phyloP scores from a whole-genome alignment of 1,140 invertebrate species.

The Drosophila sp. region DNA sequence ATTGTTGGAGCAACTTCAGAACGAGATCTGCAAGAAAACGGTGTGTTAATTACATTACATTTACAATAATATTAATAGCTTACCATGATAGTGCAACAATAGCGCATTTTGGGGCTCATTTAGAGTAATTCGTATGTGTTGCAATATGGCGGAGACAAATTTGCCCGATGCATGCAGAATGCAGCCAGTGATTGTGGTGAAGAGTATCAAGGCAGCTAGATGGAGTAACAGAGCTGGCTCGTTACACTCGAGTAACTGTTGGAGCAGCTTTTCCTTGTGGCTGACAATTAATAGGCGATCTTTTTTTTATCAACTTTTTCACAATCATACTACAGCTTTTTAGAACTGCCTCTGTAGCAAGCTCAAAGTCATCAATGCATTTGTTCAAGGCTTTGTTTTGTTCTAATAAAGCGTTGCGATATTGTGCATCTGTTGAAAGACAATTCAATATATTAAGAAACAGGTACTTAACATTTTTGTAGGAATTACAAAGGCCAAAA shows the following conservation, averaged over 20 bases:
- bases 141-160: slow-evolving; percentile 93
- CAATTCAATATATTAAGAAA: not conserved
- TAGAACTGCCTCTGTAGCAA: slow-evolving; percentile 89
- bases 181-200: slow-evolving; percentile 91
- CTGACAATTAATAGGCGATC: slow-evolving; percentile 91
- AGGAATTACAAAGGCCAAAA: too few species aligned
- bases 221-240: slow-evolving; percentile 95
- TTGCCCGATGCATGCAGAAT: slow-evolving; percentile 96
- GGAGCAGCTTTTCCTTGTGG: slow-evolving; percentile 92
- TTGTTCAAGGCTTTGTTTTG: slow-evolving; percentile 88
- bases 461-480: too few species aligned
- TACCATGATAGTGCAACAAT: slow-evolving; percentile 92
- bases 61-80: not conserved
- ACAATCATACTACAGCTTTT: slow-evolving; percentile 92
- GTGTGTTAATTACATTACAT: not conserved
- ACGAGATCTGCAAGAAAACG: slow-evolving; percentile 86
- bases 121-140: slow-evolving; percentile 89
- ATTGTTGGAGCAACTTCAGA: slow-evolving; percentile 87
- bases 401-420: slow-evolving; percentile 87
- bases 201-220: slow-evolving; percentile 91
- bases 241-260: slow-evolving; percentile 89
- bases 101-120: slow-evolving; percentile 87
- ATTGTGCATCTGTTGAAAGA: slow-evolving; percentile 84
- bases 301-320: slow-evolving; percentile 95
- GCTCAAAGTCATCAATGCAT: slow-evolving; percentile 91